A percentile compares a stretch with the other conserved stretches of the same genome.
Conservation (phyloP, 1,140 invertebrate genomes). For the Onthophagus taurus region DNA sequence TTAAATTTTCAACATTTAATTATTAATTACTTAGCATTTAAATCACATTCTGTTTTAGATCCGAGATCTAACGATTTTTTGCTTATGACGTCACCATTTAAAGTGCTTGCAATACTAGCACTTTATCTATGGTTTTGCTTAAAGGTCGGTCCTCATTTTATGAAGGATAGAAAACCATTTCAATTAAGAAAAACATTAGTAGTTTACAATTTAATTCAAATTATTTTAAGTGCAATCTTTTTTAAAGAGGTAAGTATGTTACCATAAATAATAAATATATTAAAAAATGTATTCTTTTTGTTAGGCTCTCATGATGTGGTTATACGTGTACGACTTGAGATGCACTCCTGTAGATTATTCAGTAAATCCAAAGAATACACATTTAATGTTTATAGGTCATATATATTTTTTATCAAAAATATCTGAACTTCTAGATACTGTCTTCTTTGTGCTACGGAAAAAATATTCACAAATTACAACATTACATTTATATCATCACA, state of each 20-base stretch:
- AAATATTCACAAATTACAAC: conserved; percentile 79
- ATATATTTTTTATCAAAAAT: conserved; percentile 88
- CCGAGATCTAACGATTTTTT: conserved; percentile 82
- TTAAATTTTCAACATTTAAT: no score
- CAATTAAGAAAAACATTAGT: conserved; percentile 66
- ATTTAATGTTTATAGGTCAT: conserved; percentile 55
- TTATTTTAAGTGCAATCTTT: conserved; percentile 61
- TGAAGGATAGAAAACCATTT: conserved; percentile 61
- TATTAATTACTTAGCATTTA: no score
- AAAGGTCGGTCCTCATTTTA: conserved; percentile 60
- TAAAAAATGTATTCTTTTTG: no score
- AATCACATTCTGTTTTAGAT: conserved; percentile 48
- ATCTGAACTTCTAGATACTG: conserved; percentile 82
- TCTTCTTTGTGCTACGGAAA: conserved; percentile 81
- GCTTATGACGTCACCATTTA: conserved; percentile 80
- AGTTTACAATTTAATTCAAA: conserved; percentile 73
- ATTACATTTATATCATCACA: conserved; percentile 83
- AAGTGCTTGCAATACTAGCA: conserved; percentile 69
- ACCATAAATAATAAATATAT: no score
- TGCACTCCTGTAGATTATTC: conserved; percentile 88
- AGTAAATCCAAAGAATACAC: conserved; percentile 59
- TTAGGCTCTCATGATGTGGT: conserved; percentile 41
- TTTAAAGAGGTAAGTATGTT: conserved; percentile 57
- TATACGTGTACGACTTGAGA: conserved; percentile 67
- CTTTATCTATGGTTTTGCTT: conserved; percentile 72